Evolutionary conservation across 2,888 invertebrate genomes (phyloP).

Genomic region (Acrobasis suavella): DNA sequence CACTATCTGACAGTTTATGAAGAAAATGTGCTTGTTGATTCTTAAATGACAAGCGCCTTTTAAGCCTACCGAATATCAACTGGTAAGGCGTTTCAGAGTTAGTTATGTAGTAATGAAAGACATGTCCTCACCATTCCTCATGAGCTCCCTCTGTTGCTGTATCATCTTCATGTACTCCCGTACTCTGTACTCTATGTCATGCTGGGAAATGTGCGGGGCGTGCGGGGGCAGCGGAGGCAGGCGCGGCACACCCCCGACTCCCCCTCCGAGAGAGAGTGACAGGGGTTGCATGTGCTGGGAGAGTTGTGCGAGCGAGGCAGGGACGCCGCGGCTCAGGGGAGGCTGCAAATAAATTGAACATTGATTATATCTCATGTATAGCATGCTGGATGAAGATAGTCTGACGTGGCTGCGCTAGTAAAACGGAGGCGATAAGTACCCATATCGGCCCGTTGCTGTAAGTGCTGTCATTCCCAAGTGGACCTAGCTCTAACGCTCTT

Average conservation of each 20-base stretch:
- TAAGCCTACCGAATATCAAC: too few relatives aligned
- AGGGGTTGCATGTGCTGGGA: conserved; percentile 88
- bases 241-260: conserved; percentile 82
- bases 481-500: too few relatives aligned
- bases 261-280: conserved; percentile 85
- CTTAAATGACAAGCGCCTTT: too few relatives aligned
- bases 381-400: too few relatives aligned
- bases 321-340: conserved; percentile 82
- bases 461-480: too few relatives aligned
- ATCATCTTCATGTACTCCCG: conserved; percentile 90
- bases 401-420: too few relatives aligned
- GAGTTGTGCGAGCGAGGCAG: conserved; percentile 78
- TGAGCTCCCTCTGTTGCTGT: conserved; percentile 72
- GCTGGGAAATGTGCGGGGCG: conserved; percentile 83
- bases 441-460: too few relatives aligned
- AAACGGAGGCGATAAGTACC: too few relatives aligned
- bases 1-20: too few relatives aligned
- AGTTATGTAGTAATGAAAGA: neutral
- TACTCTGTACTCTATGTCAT: conserved; percentile 90
- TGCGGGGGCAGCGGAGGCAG: conserved; percentile 80
- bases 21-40: too few relatives aligned
- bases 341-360: conserved; percentile 53
- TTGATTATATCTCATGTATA: conserved; percentile 6
- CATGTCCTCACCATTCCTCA: conserved; percentile 64
- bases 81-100: neutral